These are phyloP conservation scores for Homarus americanus DNA, from an alignment of 1,140 invertebrate species.

Conservation along the genomic window DNA sequence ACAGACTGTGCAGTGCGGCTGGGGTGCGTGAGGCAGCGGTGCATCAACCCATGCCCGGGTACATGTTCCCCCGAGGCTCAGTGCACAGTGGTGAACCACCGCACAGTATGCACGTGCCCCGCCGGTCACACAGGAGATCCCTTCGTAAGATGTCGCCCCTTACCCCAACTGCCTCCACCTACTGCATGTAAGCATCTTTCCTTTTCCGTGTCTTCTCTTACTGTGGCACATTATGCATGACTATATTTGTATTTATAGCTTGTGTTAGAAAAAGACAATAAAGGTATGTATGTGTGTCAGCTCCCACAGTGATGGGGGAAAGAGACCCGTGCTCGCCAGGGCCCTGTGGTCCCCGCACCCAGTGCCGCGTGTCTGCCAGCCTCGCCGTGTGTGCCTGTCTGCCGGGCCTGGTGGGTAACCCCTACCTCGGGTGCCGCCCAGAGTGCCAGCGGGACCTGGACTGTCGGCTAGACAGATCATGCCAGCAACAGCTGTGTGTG, in stretches of 20 bases:
- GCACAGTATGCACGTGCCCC: slow-evolving; percentile 85
- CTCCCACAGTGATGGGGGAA: slow-evolving; percentile 17
- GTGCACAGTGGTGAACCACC: slow-evolving; percentile 85
- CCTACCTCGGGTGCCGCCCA: slow-evolving; percentile 54
- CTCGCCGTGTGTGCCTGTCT: slow-evolving; percentile 78
- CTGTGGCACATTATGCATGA: slow-evolving; percentile 29
- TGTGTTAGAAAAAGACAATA: neutral
- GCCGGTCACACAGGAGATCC: slow-evolving; percentile 86
- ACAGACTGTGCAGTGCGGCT: slow-evolving; percentile 83
- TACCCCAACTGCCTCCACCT: slow-evolving; percentile 6
- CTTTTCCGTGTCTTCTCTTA: neutral
- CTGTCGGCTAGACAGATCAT: slow-evolving; percentile 83
- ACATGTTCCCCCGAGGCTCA: slow-evolving; percentile 86
- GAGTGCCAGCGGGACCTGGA: slow-evolving; percentile 81
- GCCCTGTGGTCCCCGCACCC: slow-evolving; percentile 80
- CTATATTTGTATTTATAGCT: neutral
- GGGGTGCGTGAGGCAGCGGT: slow-evolving; percentile 86
- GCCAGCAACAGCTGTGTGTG: slow-evolving; percentile 81
- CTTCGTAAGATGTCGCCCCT: slow-evolving; percentile 82
- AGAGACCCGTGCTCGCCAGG: slow-evolving; percentile 67
- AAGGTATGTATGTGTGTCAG: neutral
- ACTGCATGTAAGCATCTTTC: slow-evolving; percentile 12
- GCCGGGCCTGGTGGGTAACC: slow-evolving; percentile 85
- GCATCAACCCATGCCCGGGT: slow-evolving; percentile 76
- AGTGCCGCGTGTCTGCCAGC: slow-evolving; percentile 75